Evolutionary conservation across 1,140 invertebrate species (phyloP).

Genomic region (Pollicipes pollicipes): DNA sequence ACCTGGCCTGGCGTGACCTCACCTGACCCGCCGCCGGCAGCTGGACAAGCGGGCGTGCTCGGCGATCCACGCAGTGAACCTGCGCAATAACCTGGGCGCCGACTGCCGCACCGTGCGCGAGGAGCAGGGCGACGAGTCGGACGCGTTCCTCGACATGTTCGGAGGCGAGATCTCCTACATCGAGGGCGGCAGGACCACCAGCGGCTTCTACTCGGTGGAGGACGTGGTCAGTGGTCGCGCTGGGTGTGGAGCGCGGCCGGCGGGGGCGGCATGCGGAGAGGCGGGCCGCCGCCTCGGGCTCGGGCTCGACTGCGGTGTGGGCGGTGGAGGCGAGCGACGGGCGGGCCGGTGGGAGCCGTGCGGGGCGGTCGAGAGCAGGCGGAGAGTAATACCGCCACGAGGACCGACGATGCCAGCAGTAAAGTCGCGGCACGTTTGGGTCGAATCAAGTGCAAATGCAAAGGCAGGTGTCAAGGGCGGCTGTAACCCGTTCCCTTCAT

Average conservation of each 20-base stretch:
- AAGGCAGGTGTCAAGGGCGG: no score
- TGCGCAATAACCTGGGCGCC: slow-evolving; percentile 87
- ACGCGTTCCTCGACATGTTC: slow-evolving; percentile 88
- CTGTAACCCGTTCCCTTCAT: no score
- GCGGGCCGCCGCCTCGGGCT: slow-evolving; percentile 74
- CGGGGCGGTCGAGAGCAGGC: no score
- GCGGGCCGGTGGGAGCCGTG: no score
- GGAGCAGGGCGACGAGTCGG: slow-evolving; percentile 88
- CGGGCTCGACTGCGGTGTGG: no score
- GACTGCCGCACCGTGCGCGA: slow-evolving; percentile 92
- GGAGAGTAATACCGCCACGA: no score
- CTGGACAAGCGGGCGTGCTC: slow-evolving; percentile 96
- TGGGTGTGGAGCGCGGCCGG: slow-evolving; percentile 64
- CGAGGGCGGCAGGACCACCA: slow-evolving; percentile 85
- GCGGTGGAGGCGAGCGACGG: no score
- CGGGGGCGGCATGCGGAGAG: slow-evolving; percentile 64
- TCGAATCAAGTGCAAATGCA: no score
- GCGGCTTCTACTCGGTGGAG: slow-evolving; percentile 95
- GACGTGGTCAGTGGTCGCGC: slow-evolving; percentile 53
- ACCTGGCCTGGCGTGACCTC: background rate
- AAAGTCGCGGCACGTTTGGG: no score
- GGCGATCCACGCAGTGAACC: slow-evolving; percentile 96
- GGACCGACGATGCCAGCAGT: no score
- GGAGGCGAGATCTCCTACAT: slow-evolving; percentile 86
- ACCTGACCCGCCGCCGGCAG: slow-evolving; percentile 26